Conservation (phyloP, 2,888 invertebrate genomes). For the Cistogaster globosa region DNA sequence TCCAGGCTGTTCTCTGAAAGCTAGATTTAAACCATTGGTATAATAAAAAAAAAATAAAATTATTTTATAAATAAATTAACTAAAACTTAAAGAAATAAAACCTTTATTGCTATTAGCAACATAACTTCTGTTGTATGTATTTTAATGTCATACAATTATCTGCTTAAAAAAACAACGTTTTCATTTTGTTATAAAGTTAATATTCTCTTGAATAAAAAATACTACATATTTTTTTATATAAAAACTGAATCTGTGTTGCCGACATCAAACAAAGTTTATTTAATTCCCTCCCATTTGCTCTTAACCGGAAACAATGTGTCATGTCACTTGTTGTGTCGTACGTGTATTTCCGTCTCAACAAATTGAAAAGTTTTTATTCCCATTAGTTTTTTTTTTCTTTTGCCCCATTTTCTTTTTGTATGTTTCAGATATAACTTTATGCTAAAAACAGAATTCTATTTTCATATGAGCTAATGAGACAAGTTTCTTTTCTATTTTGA, state of each 20-base stretch:
- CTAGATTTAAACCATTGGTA: too few relatives aligned
- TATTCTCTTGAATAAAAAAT: background rate
- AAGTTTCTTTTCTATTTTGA: background rate
- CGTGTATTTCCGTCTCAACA: slow-evolving; percentile 44
- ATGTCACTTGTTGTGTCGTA: slow-evolving; percentile 43
- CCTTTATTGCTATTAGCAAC: background rate
- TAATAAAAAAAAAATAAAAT: too few relatives aligned
- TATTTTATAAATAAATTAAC: too few relatives aligned
- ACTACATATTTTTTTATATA: too few relatives aligned
- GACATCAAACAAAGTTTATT: background rate
- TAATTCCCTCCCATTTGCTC: background rate
- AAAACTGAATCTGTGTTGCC: background rate
- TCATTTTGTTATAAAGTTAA: background rate
- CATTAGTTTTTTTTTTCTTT: background rate
- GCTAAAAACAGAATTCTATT: background rate
- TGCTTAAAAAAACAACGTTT: background rate
- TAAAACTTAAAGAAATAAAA: too few relatives aligned
- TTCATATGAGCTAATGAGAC: background rate
- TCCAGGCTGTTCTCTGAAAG: too few relatives aligned
- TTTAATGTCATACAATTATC: background rate
- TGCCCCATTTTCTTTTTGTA: background rate
- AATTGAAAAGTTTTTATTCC: slow-evolving; percentile 30
- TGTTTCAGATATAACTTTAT: slow-evolving; percentile 20
- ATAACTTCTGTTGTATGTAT: background rate
- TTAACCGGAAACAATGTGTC: slow-evolving; percentile 50